A percentile compares a stretch with the other conserved stretches of the same genome.
Conservation (phyloP, 1,140 invertebrate genomes). For the Philotrypesis tridentata region DNA sequence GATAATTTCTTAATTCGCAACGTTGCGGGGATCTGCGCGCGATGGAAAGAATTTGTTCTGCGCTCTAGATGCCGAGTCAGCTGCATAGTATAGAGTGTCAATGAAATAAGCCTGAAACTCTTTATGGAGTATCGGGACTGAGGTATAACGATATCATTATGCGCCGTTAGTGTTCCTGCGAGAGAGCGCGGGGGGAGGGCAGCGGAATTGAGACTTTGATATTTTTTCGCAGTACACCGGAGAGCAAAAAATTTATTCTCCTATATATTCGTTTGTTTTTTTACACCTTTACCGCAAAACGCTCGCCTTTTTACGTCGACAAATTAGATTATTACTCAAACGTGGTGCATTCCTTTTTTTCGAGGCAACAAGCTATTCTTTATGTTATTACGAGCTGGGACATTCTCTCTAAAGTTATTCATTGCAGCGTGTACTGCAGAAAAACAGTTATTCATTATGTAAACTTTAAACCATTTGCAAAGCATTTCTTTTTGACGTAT, state of each 20-base stretch:
- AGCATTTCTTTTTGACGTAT: neutral
- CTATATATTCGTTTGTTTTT: neutral
- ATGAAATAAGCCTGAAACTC: neutral
- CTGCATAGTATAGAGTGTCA: too few species aligned
- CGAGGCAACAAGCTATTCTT: too few species aligned
- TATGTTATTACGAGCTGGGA: too few species aligned
- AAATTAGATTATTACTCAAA: neutral
- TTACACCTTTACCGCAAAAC: too few species aligned
- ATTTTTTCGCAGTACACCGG: neutral
- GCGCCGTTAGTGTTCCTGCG: too few species aligned
- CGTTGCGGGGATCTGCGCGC: neutral
- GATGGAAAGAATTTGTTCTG: neutral
- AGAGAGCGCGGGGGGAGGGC: neutral
- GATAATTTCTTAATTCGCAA: constrained; percentile 22
- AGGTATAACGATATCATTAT: neutral
- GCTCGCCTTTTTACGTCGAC: too few species aligned
- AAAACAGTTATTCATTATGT: neutral
- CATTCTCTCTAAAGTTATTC: too few species aligned
- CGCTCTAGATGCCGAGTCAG: neutral
- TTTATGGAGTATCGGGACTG: neutral
- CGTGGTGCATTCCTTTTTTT: neutral
- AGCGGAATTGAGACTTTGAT: neutral
- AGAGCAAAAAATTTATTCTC: neutral
- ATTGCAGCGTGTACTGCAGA: neutral
- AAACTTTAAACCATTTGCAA: neutral